Conservation (phyloP, 1,140 invertebrate genomes). For the Lutraria rhynchaena region DNA sequence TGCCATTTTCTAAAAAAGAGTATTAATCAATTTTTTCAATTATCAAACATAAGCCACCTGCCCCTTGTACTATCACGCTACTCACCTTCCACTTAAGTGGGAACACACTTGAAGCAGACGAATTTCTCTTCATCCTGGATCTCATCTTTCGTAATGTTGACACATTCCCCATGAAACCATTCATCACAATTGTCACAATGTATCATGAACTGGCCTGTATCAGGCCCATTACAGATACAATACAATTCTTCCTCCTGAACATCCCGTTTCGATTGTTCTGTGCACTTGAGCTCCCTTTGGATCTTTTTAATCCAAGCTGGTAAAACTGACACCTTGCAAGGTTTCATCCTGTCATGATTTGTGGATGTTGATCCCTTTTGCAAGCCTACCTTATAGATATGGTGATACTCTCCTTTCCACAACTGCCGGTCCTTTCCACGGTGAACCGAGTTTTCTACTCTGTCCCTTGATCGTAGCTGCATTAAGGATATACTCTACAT, state of each 20-base stretch:
- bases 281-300: not conserved
- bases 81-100: too few species aligned
- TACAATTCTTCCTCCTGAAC: not conserved
- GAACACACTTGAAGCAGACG: constrained; percentile 1
- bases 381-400: constrained; percentile 15
- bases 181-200: constrained; percentile 47
- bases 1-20: not conserved
- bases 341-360: constrained; percentile 37
- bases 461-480: constrained; percentile 17
- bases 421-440: constrained; percentile 32
- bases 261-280: not conserved
- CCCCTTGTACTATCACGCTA: too few species aligned
- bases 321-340: not conserved
- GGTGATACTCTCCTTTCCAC: not conserved
- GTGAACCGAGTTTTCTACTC: constrained; percentile 13
- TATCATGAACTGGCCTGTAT: constrained; percentile 16
- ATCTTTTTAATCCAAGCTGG: constrained; percentile 23
- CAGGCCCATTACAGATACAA: constrained; percentile 21
- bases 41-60: too few species aligned
- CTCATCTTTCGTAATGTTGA: constrained; percentile 18
- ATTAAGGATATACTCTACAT: constrained; percentile 32
- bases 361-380: not conserved
- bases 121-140: not conserved
- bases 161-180: constrained; percentile 44
- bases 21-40: too few species aligned